Conservation (phyloP, 2,888 invertebrate species). For the Trichacis sp. region DNA sequence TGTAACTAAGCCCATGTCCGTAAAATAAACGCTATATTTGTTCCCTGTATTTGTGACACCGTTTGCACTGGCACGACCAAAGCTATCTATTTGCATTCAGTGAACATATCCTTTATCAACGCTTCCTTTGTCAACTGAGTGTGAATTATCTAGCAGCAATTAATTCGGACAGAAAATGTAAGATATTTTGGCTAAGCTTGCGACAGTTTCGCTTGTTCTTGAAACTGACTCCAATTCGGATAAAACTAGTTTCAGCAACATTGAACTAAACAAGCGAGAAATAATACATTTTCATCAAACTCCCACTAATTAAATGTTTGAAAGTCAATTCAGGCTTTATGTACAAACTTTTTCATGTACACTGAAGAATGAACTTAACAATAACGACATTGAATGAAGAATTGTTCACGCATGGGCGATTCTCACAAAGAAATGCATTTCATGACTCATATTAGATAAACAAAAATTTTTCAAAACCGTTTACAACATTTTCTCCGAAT, state of each 20-base stretch:
- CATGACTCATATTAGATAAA: too few relatives aligned
- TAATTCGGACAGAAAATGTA: constrained; percentile 40
- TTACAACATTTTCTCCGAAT: too few relatives aligned
- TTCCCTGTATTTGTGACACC: constrained; percentile 24
- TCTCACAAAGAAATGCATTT: too few relatives aligned
- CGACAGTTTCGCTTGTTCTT: background rate
- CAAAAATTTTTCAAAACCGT: too few relatives aligned
- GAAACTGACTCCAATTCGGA: background rate
- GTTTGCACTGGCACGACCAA: constrained; percentile 30
- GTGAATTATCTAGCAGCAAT: constrained; percentile 37
- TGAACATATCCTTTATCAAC: constrained; percentile 39
- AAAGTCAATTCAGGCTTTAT: background rate
- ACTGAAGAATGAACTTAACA: too few relatives aligned
- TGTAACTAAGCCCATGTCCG: background rate
- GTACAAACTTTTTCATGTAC: background rate
- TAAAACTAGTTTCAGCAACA: background rate
- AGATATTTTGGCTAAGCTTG: constrained; percentile 24
- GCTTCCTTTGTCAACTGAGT: constrained; percentile 32
- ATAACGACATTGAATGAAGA: too few relatives aligned
- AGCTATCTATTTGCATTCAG: constrained; percentile 41
- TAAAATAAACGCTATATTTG: background rate
- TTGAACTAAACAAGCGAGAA: background rate
- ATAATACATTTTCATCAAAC: constrained; percentile 2
- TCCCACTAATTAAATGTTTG: background rate
- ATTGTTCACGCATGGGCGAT: too few relatives aligned